These are phyloP conservation scores for Hucho hucho DNA, from an alignment of 2,113 vertebrate species.

Conservation along the genomic window DNA sequence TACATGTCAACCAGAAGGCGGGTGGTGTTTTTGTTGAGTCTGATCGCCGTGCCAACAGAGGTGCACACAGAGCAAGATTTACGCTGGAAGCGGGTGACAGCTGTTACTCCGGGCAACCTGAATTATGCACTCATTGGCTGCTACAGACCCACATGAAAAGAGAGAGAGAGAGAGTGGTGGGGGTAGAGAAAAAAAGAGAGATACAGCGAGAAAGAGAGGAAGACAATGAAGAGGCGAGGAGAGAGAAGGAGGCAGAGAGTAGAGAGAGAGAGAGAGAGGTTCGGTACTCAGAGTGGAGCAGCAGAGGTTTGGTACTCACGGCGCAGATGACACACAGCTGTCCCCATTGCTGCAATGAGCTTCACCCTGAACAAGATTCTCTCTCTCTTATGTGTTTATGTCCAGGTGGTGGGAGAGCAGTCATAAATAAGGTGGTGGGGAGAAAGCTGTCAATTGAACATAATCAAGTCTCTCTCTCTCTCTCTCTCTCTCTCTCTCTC, in stretches of 20 bases:
- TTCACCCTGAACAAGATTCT: not conserved
- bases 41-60: conserved; percentile 1
- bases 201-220: too few species aligned
- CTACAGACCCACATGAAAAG: not conserved
- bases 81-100: not conserved
- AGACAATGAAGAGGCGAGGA: too few species aligned
- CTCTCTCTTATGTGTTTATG: conserved; percentile 44
- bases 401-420: conserved; percentile 49
- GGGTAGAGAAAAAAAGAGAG: too few species aligned
- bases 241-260: too few species aligned
- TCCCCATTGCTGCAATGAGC: conserved; percentile 6
- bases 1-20: not conserved
- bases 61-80: conserved; percentile 12
- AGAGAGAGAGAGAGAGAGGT: too few species aligned
- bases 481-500: too few species aligned
- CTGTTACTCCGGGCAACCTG: conserved; percentile 12
- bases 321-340: not conserved
- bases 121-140: conserved; percentile 13
- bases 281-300: too few species aligned
- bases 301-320: not conserved
- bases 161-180: too few species aligned
- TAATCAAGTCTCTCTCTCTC: conserved; percentile 49
- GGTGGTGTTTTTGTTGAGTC: not conserved
- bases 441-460: conserved; percentile 69
- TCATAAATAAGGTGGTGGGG: conserved; percentile 66